Percentiles rank a stretch among this genome's conserved stretches.
These are phyloP conservation scores for Gadus macrocephalus DNA, from an alignment of 2,113 vertebrate genomes.

Conservation along the genomic window DNA sequence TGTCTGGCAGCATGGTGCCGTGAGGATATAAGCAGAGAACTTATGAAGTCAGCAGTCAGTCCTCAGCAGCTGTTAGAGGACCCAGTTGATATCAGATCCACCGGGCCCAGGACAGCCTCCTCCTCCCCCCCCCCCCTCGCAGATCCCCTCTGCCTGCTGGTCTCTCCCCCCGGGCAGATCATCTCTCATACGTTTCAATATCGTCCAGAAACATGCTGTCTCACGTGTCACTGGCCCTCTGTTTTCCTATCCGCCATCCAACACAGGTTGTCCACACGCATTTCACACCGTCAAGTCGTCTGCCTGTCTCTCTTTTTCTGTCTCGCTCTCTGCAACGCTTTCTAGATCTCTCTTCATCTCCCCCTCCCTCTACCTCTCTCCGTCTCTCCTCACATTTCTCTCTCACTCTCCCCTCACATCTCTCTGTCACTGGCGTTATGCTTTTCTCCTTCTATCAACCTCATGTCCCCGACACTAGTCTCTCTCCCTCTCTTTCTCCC, in stretches of 20 bases:
- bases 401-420: background rate
- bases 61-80: constrained; percentile 38
- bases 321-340: background rate
- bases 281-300: too few species aligned
- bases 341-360: too few species aligned
- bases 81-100: constrained; percentile 36
- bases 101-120: background rate
- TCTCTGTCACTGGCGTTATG: background rate
- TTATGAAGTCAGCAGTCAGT: constrained; percentile 30
- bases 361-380: background rate
- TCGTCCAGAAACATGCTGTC: too few species aligned
- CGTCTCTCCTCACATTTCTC: constrained; percentile 1
- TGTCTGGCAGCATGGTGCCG: constrained; percentile 22
- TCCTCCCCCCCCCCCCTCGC: too few species aligned
- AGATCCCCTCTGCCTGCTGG: too few species aligned
- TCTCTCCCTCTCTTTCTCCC: too few species aligned
- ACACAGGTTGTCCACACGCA: too few species aligned
- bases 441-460: background rate
- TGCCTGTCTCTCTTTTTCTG: background rate
- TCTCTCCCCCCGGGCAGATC: background rate
- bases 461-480: too few species aligned
- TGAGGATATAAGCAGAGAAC: background rate
- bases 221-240: too few species aligned
- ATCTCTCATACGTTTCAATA: constrained; percentile 1
- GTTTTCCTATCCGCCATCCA: too few species aligned